A percentile compares a stretch with the other conserved stretches of the same genome.
Conservation (phyloP, 2,888 invertebrate species). For the Drosophila yooni region DNA sequence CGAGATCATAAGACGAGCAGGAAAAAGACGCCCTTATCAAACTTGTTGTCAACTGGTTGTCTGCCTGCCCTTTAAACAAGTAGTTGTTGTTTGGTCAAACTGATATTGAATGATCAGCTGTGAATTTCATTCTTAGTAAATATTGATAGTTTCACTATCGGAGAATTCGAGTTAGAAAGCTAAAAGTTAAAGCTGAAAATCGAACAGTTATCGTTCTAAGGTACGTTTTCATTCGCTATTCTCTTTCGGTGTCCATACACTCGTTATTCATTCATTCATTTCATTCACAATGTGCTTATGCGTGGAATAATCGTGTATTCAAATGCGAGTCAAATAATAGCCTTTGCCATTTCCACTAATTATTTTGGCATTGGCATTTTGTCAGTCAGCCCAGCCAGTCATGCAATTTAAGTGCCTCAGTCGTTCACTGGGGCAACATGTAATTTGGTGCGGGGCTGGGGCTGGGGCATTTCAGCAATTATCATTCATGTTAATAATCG, state of each 20-base stretch:
- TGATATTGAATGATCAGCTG: background rate
- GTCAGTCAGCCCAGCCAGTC: slow-evolving; percentile 32
- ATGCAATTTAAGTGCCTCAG: slow-evolving; percentile 41
- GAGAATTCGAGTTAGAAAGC: background rate
- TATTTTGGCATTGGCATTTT: slow-evolving; percentile 60
- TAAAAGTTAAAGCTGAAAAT: no score
- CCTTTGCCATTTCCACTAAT: slow-evolving; percentile 54
- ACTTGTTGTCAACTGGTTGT: slow-evolving; percentile 9
- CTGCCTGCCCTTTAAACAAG: background rate
- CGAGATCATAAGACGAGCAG: background rate
- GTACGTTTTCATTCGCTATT: background rate
- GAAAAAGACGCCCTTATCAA: background rate
- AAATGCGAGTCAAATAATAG: slow-evolving; percentile 35
- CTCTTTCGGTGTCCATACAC: slow-evolving; percentile 28
- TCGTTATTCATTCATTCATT: slow-evolving; percentile 5
- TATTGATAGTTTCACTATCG: background rate
- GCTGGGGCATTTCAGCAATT: slow-evolving; percentile 11
- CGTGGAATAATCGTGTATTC: slow-evolving; percentile 28
- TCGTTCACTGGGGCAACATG: slow-evolving; percentile 1
- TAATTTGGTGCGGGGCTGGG: background rate
- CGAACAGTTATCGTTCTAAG: background rate
- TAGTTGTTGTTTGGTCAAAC: background rate
- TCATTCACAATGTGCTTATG: slow-evolving; percentile 10
- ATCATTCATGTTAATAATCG: background rate
- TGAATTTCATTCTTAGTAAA: background rate